These are phyloP conservation scores for Seriola aureovittata DNA, from an alignment of 2,113 vertebrate genomes.

Conservation along the genomic window DNA sequence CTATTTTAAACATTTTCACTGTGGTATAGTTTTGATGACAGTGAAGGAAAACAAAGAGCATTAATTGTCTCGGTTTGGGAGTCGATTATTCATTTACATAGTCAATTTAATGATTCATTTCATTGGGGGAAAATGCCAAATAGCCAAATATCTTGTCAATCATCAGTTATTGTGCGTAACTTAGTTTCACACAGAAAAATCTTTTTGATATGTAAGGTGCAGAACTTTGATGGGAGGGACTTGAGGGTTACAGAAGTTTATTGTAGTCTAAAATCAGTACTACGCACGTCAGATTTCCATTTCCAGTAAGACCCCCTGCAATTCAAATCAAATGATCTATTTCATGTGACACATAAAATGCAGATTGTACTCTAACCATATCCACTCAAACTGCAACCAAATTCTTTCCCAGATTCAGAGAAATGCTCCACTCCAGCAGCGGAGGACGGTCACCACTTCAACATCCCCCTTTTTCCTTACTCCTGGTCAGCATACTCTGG, in stretches of 20 bases:
- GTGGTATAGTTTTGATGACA: background rate
- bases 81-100: background rate
- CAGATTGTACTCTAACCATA: background rate
- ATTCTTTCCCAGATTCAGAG: conserved; percentile 87
- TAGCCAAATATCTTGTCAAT: background rate
- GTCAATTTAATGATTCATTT: background rate
- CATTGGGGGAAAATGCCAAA: too few species aligned
- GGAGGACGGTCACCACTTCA: conserved; percentile 83
- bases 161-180: background rate
- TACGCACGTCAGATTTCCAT: background rate
- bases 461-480: conserved; percentile 88
- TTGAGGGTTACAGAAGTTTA: background rate
- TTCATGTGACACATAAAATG: background rate
- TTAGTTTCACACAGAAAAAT: background rate
- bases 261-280: background rate
- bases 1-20: background rate
- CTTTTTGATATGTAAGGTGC: background rate
- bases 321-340: background rate
- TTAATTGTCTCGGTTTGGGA: background rate
- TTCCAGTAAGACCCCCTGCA: background rate
- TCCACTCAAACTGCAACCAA: background rate
- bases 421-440: conserved; percentile 82
- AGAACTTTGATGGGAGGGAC: background rate
- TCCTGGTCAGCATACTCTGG: conserved; percentile 89
- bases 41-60: background rate